phyloP scores from a whole-genome alignment of 2,888 invertebrate species.

The Abrostola tripartita region DNA sequence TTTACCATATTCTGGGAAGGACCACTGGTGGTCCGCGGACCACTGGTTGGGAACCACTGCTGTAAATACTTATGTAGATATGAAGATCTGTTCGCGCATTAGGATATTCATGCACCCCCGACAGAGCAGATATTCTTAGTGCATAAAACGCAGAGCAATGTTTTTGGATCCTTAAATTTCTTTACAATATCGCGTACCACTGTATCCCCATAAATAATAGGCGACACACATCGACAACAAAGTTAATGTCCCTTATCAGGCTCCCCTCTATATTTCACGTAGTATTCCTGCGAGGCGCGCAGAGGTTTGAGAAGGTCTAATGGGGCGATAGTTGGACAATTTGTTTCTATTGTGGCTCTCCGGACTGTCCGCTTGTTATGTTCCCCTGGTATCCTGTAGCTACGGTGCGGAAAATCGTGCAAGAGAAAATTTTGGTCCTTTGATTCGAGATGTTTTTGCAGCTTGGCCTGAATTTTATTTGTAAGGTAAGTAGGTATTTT shows the following conservation, averaged over 20 bases:
- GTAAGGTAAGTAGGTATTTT: too few relatives aligned
- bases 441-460: too few relatives aligned
- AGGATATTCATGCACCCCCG: too few relatives aligned
- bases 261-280: slow-evolving; percentile 49
- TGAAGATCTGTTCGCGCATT: too few relatives aligned
- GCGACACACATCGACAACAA: slow-evolving; percentile 22
- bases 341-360: slow-evolving; percentile 46
- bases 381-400: slow-evolving; percentile 15
- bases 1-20: too few relatives aligned
- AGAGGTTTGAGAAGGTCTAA: slow-evolving; percentile 32
- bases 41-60: too few relatives aligned
- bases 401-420: neutral
- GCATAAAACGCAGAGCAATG: too few relatives aligned
- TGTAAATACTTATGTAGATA: too few relatives aligned
- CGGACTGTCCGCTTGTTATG: slow-evolving; percentile 23
- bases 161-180: too few relatives aligned
- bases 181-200: slow-evolving; percentile 4
- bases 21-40: too few relatives aligned
- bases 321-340: slow-evolving; percentile 49
- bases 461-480: too few relatives aligned
- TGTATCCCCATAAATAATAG: slow-evolving; percentile 40
- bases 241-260: slow-evolving; percentile 33
- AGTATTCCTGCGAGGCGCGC: slow-evolving; percentile 27
- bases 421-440: neutral
- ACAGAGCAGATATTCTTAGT: too few relatives aligned